Conservation (phyloP, 2,113 vertebrate species). For the Axis porcinus region DNA sequence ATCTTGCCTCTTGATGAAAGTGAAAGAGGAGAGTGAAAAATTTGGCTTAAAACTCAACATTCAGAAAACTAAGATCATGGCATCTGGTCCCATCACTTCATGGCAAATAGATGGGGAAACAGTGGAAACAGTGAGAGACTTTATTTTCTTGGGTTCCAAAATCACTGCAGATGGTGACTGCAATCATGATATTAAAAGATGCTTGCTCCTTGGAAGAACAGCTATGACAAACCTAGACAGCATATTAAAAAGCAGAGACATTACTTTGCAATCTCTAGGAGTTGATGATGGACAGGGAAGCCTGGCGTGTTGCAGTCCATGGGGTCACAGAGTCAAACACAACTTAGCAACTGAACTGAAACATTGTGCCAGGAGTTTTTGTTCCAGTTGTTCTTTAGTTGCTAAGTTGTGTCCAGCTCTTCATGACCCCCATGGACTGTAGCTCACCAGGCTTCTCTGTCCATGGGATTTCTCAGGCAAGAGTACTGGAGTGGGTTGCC, state of each 20-base stretch:
- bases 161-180: not conserved
- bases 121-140: not conserved
- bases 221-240: not conserved
- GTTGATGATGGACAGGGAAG: not conserved
- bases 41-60: not conserved
- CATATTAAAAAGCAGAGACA: not conserved
- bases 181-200: not conserved
- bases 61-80: not conserved
- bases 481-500: not conserved
- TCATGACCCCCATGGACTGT: not conserved
- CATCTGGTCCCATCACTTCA: not conserved
- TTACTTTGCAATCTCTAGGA: not conserved
- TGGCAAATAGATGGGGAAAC: not conserved
- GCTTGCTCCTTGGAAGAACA: not conserved
- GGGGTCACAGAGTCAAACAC: not conserved
- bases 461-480: not conserved
- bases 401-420: not conserved
- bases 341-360: not conserved
- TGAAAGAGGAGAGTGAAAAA: not conserved
- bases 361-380: not conserved
- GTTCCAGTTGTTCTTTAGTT: not conserved
- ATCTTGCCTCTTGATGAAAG: not conserved
- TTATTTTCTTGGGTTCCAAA: not conserved
- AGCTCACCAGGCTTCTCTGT: not conserved
- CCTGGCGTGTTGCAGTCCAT: not conserved